Conservation (phyloP, 2,888 invertebrate species). For the Nysson spinosus region DNA sequence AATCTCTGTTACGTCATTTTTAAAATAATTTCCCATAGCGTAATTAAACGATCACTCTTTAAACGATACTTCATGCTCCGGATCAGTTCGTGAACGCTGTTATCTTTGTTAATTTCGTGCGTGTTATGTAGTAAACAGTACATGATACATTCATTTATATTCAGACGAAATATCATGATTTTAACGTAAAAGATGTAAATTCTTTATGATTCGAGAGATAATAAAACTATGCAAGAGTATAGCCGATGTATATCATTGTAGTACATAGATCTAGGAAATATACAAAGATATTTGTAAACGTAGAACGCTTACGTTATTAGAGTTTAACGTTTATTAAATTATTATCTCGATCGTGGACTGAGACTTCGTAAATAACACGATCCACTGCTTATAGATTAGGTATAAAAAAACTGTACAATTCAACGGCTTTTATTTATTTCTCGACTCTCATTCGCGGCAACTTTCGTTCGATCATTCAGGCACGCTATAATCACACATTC, state of each 20-base stretch:
- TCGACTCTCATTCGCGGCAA: neutral
- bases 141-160: conserved; percentile 29
- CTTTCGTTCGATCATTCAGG: conserved; percentile 30
- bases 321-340: conserved; percentile 56
- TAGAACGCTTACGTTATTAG: conserved; percentile 16
- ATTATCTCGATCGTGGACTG: conserved; percentile 40
- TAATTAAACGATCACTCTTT: too few species aligned
- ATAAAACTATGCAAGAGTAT: conserved; percentile 10
- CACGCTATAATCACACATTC: conserved; percentile 17
- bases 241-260: too few species aligned
- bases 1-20: conserved; percentile 4
- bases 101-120: conserved; percentile 12
- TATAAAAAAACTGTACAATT: conserved; percentile 63
- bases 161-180: conserved; percentile 37
- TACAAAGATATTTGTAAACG: conserved; percentile 27
- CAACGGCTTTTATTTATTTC: conserved; percentile 20
- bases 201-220: conserved; percentile 4
- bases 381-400: conserved; percentile 42
- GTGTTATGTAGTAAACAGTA: conserved; percentile 1
- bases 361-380: conserved; percentile 30
- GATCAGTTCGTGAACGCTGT: too few species aligned
- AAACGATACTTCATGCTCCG: too few species aligned
- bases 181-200: conserved; percentile 31
- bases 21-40: neutral
- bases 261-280: conserved; percentile 9